Base-by-base conservation (phyloP, 1,140 invertebrate genomes). In the Tachypleus tridentatus region DNA sequence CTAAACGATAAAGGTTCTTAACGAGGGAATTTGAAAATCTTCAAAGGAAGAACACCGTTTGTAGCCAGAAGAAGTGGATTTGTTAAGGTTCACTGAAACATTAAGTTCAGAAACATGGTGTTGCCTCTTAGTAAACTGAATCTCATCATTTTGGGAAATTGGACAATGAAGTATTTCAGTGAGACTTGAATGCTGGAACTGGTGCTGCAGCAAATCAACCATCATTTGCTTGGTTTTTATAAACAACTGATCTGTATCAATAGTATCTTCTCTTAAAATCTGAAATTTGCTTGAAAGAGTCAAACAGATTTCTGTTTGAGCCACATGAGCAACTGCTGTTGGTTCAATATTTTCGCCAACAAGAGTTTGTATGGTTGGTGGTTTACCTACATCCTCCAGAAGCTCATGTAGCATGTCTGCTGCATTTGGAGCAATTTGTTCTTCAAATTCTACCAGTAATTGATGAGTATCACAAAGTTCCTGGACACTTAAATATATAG, bases 221-320 rank as follows among this genome's bases (percentile, higher is more conserved):
- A 77, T 72, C 73, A 78, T 73, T 57, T 74, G 71, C 67, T 80
- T 79, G 3, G 77, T 79, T 64, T 76, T 76, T 63, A 87, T 85
- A 63, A 87, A 85, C 5, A 87, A 76, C 72, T 84, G 85, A 67
- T 84, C 84, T n/a, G 85, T 74, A 73, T 84, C 85, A 0, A 80
- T 80, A 73, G 82, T 79, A 64, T 86, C 82, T 62, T 83, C 81
- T 48, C 82, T 79, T 0, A 82, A 82, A 3, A 86, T 70, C 73
- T 86, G 82, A 74, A 85, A 87, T 73, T 87, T 88, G 72, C 86
- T 87, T 2, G 80, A 82, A 3, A 90, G 77, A 4, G 86, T 83
- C n/a, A 90, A 74, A 70, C 85, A 86, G 0, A 89, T 83, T 77
- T 89, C 87, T 4, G 85, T 81, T 70, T 85, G 77, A 10, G 57